Evolutionary conservation across 2,888 invertebrate genomes (phyloP), one percentile per base, ranked within the genome.

Genomic region (Clivina fossor): DNA sequence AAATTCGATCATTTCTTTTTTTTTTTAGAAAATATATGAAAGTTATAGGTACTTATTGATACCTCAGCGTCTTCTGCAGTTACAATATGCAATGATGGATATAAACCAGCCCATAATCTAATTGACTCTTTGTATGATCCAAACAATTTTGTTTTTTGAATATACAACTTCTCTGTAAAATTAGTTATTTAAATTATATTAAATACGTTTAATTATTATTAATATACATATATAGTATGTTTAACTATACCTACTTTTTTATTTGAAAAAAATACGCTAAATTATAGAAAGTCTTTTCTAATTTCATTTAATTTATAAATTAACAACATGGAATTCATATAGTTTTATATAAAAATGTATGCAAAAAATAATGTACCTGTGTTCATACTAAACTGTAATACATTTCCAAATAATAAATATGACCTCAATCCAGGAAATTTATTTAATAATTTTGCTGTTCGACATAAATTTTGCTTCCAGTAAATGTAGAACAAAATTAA

Each of bases 21-120:
- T n/a, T n/a, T n/a, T n/a, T n/a, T n/a, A n/a, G n/a, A n/a, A n/a
- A n/a, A n/a, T n/a, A n/a, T n/a, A n/a, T n/a, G n/a, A n/a, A n/a
- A n/a, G n/a, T 26, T 26, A 26, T 7, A 26, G 5, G 26, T 7
- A 26, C 8, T 26, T 26, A 7, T 26, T 8, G 8, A 24, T 22
- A 48, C 48, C 24, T 48, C 48, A 15, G 48, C 48, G 9, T 48
- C 48, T 9, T 48, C 48, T 48, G 48, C 22, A 20, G 48, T 35
- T 5, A 48, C 16, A 20, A 48, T 35, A n/a, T 48, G 48, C 13
- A 48, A 3, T 4, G 35, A 13, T 13, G 9, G 22, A 24, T 37
- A 22, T 4, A 16, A 9, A 3, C 48, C 48, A 20, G 9, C 48
- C 48, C 48, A 48, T 2, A 5, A 20, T n/a, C 15, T 9, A 16